Conservation (phyloP, 2,797 vertebrate genomes). For the Siniperca scherzeri region DNA sequence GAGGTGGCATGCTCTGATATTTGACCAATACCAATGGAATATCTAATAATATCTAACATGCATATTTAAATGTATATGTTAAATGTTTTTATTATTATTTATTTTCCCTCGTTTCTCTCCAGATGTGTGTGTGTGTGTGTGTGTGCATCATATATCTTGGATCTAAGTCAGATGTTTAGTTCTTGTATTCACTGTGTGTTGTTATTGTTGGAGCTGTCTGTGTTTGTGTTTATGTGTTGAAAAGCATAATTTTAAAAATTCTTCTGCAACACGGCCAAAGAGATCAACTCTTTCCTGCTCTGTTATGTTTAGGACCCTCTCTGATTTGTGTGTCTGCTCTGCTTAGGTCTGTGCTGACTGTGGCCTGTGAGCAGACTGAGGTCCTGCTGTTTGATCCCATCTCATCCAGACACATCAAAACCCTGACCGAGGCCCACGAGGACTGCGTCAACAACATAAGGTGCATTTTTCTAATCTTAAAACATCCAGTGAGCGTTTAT, state of each 20-base stretch:
- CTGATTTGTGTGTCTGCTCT: not conserved
- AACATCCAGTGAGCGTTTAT: not conserved
- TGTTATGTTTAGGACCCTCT: not conserved
- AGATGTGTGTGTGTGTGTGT: not conserved
- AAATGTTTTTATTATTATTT: not conserved
- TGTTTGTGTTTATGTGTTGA: no score
- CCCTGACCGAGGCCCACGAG: slow-evolving; percentile 96
- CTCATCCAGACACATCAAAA: slow-evolving; percentile 98
- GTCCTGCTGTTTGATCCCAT: slow-evolving; percentile 97
- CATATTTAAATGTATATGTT: not conserved
- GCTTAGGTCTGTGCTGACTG: slow-evolving; percentile 94
- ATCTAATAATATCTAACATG: not conserved
- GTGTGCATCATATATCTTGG: not conserved
- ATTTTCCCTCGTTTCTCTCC: not conserved
- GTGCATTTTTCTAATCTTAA: slow-evolving; percentile 68
- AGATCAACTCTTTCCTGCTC: not conserved
- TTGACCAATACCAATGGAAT: not conserved
- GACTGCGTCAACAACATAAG: slow-evolving; percentile 99
- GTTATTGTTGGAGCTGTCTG: not conserved
- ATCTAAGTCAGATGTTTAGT: not conserved
- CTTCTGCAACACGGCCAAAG: not conserved
- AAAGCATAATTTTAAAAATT: not conserved
- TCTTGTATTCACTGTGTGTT: not conserved
- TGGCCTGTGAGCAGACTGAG: slow-evolving; percentile 98
- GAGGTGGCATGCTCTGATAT: not conserved